A percentile compares a stretch with the other conserved stretches of the same genome.
phyloP scores from a whole-genome alignment of 2,888 invertebrate genomes.

The Andrena hattorfiana region DNA sequence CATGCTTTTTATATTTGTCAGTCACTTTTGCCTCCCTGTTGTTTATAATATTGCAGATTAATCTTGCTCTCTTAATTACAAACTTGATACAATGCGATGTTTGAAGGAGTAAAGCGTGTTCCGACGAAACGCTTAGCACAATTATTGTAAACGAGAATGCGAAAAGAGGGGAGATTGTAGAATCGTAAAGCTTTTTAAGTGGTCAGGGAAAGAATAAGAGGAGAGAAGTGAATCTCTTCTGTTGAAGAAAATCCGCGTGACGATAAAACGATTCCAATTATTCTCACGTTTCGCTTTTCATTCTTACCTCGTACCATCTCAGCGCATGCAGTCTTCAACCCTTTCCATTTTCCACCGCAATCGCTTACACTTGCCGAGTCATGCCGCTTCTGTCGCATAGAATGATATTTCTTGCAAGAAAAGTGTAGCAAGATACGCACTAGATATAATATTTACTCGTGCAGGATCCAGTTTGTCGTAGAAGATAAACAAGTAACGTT shows the following conservation, averaged over 20 bases:
- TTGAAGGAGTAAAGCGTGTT: too few species aligned
- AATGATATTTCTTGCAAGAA: not conserved
- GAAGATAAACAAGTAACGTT: not conserved
- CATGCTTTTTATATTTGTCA: not conserved
- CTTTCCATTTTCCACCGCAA: not conserved
- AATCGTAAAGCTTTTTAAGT: not conserved
- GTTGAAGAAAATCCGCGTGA: not conserved
- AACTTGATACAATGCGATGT: too few species aligned
- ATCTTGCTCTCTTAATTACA: too few species aligned
- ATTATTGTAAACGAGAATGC: not conserved
- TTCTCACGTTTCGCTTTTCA: not conserved
- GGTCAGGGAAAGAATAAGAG: not conserved
- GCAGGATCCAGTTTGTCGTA: not conserved
- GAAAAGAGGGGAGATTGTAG: too few species aligned
- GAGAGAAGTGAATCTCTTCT: not conserved
- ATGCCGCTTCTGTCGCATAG: conserved; percentile 43
- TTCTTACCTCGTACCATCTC: not conserved
- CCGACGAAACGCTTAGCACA: not conserved
- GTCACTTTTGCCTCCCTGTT: not conserved
- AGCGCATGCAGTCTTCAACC: conserved; percentile 11
- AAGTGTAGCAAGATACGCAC: not conserved
- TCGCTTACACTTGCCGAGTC: conserved; percentile 20
- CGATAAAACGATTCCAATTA: not conserved
- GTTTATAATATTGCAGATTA: too few species aligned
- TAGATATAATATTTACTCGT: not conserved